Conservation (phyloP, 2,797 vertebrate genomes). For the Pangasius mekongensis region DNA sequence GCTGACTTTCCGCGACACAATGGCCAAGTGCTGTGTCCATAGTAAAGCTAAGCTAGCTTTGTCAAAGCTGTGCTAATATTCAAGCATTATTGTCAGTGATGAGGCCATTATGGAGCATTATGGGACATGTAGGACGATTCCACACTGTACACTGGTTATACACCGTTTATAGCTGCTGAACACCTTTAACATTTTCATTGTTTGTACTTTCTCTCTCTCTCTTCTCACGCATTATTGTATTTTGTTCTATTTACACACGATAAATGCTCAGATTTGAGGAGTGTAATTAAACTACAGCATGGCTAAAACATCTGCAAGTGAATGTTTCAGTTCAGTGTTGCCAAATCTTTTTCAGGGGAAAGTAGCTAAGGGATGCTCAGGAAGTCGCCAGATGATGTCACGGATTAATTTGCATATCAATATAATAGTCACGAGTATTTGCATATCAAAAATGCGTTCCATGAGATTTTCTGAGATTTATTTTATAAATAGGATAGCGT, state of each 20-base stretch:
- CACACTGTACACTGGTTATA: not conserved
- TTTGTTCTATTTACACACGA: not conserved
- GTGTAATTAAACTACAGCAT: not conserved
- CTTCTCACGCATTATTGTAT: not conserved
- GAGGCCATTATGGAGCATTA: constrained; percentile 60
- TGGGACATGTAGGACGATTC: constrained; percentile 57
- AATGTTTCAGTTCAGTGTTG: not conserved
- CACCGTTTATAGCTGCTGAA: not conserved
- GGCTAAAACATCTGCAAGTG: not conserved
- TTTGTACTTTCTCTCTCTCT: not conserved
- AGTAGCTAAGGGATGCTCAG: too few relatives aligned
- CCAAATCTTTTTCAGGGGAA: not conserved
- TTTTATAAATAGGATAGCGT: not conserved
- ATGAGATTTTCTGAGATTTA: not conserved
- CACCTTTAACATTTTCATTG: not conserved
- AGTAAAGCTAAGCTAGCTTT: constrained; percentile 48
- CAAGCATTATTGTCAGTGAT: constrained; percentile 48
- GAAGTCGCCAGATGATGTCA: not conserved
- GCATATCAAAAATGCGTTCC: not conserved
- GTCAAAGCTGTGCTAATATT: constrained; percentile 51
- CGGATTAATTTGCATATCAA: too few relatives aligned
- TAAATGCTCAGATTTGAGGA: not conserved
- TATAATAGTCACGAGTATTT: not conserved
- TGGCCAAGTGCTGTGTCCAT: constrained; percentile 32
- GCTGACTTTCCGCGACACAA: not conserved